Percentiles rank a stretch among this genome's conserved stretches.
Evolutionary conservation across 1,140 invertebrate genomes (phyloP).

Genomic region (Cephus cinctus): DNA sequence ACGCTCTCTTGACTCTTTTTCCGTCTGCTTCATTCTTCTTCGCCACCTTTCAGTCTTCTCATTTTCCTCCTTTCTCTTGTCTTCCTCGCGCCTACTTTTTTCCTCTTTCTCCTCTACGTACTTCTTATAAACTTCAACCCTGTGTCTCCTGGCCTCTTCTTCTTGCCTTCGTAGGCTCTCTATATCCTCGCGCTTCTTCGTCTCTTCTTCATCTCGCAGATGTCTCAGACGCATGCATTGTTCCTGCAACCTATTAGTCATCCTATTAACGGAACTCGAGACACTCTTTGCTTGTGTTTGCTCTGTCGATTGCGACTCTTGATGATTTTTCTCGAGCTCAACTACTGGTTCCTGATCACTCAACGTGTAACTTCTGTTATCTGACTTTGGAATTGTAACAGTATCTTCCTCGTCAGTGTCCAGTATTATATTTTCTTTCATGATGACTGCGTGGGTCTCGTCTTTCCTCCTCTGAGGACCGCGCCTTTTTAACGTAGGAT

Average conservation of each 20-base stretch:
- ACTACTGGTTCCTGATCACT: not conserved
- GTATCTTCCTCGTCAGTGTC: not conserved
- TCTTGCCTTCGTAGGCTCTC: conserved; percentile 6
- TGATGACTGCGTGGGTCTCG: not conserved
- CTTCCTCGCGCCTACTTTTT: not conserved
- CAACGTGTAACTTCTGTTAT: not conserved
- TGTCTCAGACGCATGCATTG: conserved; percentile 11
- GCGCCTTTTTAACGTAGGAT: conserved; percentile 13
- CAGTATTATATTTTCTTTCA: conserved; percentile 6
- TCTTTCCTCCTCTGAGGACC: not conserved
- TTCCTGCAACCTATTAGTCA: conserved; percentile 4
- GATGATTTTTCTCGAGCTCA: not conserved
- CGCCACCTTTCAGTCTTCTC: conserved; percentile 2
- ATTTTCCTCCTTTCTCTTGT: not conserved
- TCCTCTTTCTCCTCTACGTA: conserved; percentile 9
- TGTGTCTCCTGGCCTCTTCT: conserved; percentile 7
- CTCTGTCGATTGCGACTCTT: not conserved
- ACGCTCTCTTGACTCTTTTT: not conserved
- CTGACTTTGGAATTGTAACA: not conserved
- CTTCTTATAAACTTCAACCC: conserved; percentile 8
- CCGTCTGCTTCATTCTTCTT: not conserved
- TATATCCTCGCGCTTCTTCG: not conserved
- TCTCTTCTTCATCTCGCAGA: conserved; percentile 7
- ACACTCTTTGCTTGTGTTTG: no score
- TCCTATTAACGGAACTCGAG: not conserved